These are phyloP conservation scores for Thereva unica DNA, from an alignment of 2,888 invertebrate species.

Conservation along the genomic window DNA sequence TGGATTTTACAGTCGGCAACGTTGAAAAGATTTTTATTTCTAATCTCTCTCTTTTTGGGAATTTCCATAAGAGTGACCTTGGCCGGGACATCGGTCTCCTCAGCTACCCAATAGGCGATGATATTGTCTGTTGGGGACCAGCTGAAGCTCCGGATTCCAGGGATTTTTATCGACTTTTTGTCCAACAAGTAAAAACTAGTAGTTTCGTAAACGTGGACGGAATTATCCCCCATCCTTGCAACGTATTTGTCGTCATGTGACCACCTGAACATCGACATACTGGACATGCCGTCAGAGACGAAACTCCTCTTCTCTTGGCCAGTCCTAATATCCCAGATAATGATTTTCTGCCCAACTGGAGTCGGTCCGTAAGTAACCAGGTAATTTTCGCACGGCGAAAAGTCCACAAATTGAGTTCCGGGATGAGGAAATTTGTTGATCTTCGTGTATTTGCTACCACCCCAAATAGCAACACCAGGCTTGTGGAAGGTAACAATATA, in stretches of 20 bases:
- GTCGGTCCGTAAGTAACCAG: constrained; percentile 92
- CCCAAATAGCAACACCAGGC: constrained; percentile 96
- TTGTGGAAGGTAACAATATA: constrained; percentile 96
- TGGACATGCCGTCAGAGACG: constrained; percentile 79
- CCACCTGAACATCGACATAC: constrained; percentile 97
- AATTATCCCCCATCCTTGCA: constrained; percentile 81
- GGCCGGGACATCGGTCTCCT: constrained; percentile 95
- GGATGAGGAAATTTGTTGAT: constrained; percentile 89
- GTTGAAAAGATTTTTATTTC: constrained; percentile 95
- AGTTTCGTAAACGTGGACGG: constrained; percentile 93
- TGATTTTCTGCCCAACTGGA: constrained; percentile 76
- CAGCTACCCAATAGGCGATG: constrained; percentile 98
- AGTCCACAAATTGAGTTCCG: constrained; percentile 93
- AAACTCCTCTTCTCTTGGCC: constrained; percentile 92
- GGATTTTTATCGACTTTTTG: constrained; percentile 90
- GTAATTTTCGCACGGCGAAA: constrained; percentile 97
- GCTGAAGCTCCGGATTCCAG: constrained; percentile 89
- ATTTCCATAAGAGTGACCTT: constrained; percentile 91
- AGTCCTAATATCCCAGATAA: constrained; percentile 97
- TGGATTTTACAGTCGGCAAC: constrained; percentile 98
- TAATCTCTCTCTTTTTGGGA: constrained; percentile 84
- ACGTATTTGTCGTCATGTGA: constrained; percentile 95
- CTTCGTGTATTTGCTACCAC: constrained; percentile 89
- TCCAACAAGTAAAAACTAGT: constrained; percentile 93
- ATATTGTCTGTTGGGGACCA: constrained; percentile 98